phyloP scores from a whole-genome alignment of 1,140 invertebrate genomes.

The Drosophila bocki region DNA sequence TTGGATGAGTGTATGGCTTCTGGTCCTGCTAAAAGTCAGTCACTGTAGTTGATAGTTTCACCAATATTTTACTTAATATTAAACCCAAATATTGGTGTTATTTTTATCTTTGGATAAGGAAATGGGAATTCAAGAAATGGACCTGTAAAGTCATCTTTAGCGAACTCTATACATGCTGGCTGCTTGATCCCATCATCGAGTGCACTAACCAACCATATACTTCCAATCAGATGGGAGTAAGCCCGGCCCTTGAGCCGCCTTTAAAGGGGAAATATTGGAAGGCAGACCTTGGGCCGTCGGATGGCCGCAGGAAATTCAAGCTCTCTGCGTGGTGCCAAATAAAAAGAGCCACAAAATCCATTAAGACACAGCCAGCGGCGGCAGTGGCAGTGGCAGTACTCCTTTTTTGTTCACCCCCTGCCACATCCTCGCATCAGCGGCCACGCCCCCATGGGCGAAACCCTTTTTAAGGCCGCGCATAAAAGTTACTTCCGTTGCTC shows the following conservation, averaged over 20 bases:
- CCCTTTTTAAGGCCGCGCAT: conserved; percentile 65
- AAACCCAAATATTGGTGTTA: not conserved
- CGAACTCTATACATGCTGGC: not conserved
- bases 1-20: not conserved
- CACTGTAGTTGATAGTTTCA: not conserved
- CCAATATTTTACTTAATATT: not conserved
- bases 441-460: conserved; percentile 29
- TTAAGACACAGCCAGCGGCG: conserved; percentile 57
- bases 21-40: not conserved
- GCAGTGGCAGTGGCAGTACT: conserved; percentile 29
- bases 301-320: conserved; percentile 49
- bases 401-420: conserved; percentile 9
- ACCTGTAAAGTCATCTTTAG: not conserved
- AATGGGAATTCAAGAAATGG: not conserved
- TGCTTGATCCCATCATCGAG: conserved; percentile 4
- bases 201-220: conserved; percentile 16
- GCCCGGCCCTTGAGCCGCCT: conserved; percentile 15
- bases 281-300: conserved; percentile 19
- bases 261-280: conserved; percentile 20
- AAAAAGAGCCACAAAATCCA: conserved; percentile 79
- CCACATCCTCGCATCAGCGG: conserved; percentile 14
- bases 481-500: conserved; percentile 73
- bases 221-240: conserved; percentile 13
- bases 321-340: conserved; percentile 69
- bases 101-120: not conserved